phyloP scores from a whole-genome alignment of 2,888 invertebrate genomes.

The Aleiodes alternator region DNA sequence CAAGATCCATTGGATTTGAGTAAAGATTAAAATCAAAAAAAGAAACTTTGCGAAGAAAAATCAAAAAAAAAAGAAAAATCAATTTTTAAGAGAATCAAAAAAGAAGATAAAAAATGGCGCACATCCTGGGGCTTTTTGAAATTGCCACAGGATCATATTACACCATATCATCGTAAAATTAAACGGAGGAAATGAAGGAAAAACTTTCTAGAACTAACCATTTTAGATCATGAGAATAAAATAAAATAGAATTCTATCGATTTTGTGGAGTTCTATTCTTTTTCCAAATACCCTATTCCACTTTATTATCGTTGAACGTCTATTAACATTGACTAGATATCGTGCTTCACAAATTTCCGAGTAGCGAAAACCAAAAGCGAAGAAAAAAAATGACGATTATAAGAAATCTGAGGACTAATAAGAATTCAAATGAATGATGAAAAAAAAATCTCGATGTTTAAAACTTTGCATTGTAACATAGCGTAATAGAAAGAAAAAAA shows the following conservation, averaged over 20 bases:
- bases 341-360: slow-evolving; percentile 52
- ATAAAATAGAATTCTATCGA: slow-evolving; percentile 37
- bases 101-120: slow-evolving; percentile 32
- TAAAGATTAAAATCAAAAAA: slow-evolving; percentile 39
- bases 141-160: slow-evolving; percentile 37
- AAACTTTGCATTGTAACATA: slow-evolving; percentile 70
- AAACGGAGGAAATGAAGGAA: slow-evolving; percentile 14
- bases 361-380: slow-evolving; percentile 45
- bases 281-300: slow-evolving; percentile 4
- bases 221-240: slow-evolving; percentile 44
- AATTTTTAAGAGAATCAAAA: slow-evolving; percentile 39
- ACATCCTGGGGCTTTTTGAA: slow-evolving; percentile 18
- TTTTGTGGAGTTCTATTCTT: slow-evolving; percentile 29
- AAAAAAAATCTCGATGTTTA: slow-evolving; percentile 56
- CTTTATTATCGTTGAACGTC: slow-evolving; percentile 58
- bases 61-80: slow-evolving; percentile 48
- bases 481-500: slow-evolving; percentile 59
- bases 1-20: slow-evolving; percentile 34
- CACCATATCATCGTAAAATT: slow-evolving; percentile 57
- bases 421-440: slow-evolving; percentile 28
- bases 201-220: slow-evolving; percentile 34
- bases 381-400: slow-evolving; percentile 43
- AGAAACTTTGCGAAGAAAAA: slow-evolving; percentile 36
- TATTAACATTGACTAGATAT: slow-evolving; percentile 52
- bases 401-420: slow-evolving; percentile 43